A percentile compares a stretch with the other conserved stretches of the same genome.
phyloP scores from a whole-genome alignment of 2,797 vertebrate species.

The Orientallactaga sibirica region DNA sequence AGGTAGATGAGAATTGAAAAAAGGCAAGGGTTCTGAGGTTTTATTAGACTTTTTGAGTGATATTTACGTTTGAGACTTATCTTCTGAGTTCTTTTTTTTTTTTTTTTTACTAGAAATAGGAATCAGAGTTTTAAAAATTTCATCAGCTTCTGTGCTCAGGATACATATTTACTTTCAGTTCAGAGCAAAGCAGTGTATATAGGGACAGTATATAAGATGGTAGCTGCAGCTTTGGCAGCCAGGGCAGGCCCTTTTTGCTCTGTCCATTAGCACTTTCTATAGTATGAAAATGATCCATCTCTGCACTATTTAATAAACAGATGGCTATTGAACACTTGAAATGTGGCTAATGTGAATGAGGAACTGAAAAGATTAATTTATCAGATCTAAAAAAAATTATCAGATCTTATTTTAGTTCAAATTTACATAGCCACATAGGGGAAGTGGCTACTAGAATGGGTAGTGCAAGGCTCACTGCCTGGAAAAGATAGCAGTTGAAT shows the following conservation, averaged over 20 bases:
- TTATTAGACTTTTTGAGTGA: slow-evolving; percentile 56
- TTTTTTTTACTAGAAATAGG: slow-evolving; percentile 53
- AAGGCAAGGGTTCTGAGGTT: slow-evolving; percentile 42
- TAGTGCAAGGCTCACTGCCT: neutral
- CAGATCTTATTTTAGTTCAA: slow-evolving; percentile 23
- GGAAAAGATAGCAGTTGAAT: slow-evolving; percentile 30
- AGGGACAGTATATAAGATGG: neutral
- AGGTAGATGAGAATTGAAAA: slow-evolving; percentile 42
- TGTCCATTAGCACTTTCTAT: slow-evolving; percentile 37
- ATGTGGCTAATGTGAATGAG: neutral
- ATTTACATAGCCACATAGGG: slow-evolving; percentile 12
- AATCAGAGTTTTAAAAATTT: slow-evolving; percentile 54
- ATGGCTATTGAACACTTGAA: slow-evolving; percentile 28
- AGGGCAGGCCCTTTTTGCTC: neutral
- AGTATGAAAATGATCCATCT: slow-evolving; percentile 2
- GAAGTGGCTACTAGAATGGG: neutral
- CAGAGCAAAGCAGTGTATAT: neutral
- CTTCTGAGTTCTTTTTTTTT: slow-evolving; percentile 8
- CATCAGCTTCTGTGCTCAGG: slow-evolving; percentile 39
- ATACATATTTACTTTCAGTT: slow-evolving; percentile 59
- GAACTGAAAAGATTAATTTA: slow-evolving; percentile 50
- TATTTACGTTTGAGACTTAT: slow-evolving; percentile 56
- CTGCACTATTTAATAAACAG: neutral
- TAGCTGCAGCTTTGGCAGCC: neutral
- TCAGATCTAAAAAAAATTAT: neutral